Evolutionary conservation across 2,888 invertebrate species (phyloP).

Genomic region (Agrypnus murinus): DNA sequence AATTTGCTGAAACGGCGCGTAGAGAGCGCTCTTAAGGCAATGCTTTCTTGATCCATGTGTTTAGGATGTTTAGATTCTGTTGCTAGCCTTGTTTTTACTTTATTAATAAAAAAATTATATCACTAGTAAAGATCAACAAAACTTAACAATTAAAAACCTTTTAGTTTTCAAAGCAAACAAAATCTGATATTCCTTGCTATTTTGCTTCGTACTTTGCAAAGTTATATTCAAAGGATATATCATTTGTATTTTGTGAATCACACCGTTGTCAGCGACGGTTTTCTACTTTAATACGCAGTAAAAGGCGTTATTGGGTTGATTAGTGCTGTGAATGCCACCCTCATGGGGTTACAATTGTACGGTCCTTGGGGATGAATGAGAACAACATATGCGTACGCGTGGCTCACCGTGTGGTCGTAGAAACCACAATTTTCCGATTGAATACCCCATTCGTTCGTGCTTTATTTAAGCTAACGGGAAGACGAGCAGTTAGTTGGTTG

Average conservation of each 20-base stretch:
- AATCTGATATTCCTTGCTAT: too few species aligned
- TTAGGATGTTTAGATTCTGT: too few species aligned
- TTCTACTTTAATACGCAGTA: conserved; percentile 48
- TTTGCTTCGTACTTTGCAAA: too few species aligned
- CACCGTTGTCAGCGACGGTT: conserved; percentile 34
- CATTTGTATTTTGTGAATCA: too few species aligned
- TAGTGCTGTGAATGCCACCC: conserved; percentile 60
- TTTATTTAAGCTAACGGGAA: conserved; percentile 21
- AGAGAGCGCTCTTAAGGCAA: too few species aligned
- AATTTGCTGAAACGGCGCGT: too few species aligned
- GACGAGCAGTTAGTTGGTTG: neutral
- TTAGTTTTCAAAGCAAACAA: too few species aligned
- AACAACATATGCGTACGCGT: conserved; percentile 61
- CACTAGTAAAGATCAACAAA: too few species aligned
- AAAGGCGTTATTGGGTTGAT: conserved; percentile 59
- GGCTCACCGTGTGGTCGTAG: conserved; percentile 61
- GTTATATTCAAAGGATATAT: neutral
- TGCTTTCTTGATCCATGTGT: too few species aligned
- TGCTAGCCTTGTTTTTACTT: too few species aligned
- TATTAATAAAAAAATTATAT: too few species aligned
- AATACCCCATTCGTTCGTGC: conserved; percentile 36
- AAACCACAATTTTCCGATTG: conserved; percentile 62
- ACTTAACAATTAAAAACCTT: too few species aligned
- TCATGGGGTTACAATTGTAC: conserved; percentile 55
- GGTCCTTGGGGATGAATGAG: conserved; percentile 58